A percentile compares a stretch with the other conserved stretches of the same genome.
These are phyloP conservation scores for Cantharis rustica DNA, from an alignment of 2,888 invertebrate genomes.

Conservation along the genomic window DNA sequence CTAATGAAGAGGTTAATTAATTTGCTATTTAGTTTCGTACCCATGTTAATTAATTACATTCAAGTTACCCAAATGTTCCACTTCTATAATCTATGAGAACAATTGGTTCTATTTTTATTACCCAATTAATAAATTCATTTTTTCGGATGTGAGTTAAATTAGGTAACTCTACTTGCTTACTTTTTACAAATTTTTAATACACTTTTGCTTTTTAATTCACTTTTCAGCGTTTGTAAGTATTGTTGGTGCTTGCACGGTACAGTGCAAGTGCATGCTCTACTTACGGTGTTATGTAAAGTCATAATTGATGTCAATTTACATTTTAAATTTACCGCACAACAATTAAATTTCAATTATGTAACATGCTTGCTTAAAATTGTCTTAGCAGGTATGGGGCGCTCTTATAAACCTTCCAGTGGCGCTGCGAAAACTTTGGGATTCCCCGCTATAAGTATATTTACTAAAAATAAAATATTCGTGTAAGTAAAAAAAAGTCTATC, in stretches of 20 bases:
- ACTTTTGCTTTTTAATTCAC: conserved; percentile 39
- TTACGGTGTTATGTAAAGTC: conserved; percentile 54
- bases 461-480: no score
- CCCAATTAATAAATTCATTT: background rate
- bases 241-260: conserved; percentile 47
- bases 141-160: background rate
- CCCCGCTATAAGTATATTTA: no score
- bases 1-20: background rate
- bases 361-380: background rate
- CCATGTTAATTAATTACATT: background rate
- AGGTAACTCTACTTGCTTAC: background rate
- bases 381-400: background rate
- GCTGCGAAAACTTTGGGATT: no score
- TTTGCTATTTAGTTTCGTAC: background rate
- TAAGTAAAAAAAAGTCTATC: no score
- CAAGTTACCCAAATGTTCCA: background rate
- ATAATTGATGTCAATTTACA: conserved; percentile 55
- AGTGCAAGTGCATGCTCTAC: conserved; percentile 54
- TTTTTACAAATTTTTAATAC: background rate
- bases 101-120: background rate
- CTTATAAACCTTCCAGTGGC: background rate
- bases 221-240: conserved; percentile 39
- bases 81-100: background rate
- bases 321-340: conserved; percentile 49
- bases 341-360: conserved; percentile 39